Evolutionary conservation across 1,140 invertebrate genomes (phyloP), one percentile per base, ranked within the genome.

Genomic region (Diabrotica undecimpunctata): DNA sequence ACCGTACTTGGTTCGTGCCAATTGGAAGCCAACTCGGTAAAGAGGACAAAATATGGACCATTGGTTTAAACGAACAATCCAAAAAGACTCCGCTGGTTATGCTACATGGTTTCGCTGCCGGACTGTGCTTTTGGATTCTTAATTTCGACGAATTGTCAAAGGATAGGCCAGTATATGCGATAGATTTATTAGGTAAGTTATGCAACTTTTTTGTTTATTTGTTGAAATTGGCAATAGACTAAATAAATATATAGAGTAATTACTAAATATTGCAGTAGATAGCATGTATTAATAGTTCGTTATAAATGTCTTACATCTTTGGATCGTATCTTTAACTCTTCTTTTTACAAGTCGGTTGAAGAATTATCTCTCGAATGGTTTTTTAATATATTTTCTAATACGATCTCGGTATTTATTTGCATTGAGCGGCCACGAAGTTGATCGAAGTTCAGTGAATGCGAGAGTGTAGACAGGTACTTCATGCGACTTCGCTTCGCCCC

Each of bases 91-190:
- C 96, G 0, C 79, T 98, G 35, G 90, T 99, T 38, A 71, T 99
- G 70, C 79, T 99, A 9, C 97, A 99, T 82, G 97, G 97, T 1
- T 88, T 98, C 75, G 96, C 91, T 9, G 88, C 95, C 4, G 96
- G 95, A 6, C 86, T 97, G 52, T 96, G 92, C 2, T 81, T 98
- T 14, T 98, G 96, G 96, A 89, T 90, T 62, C 85, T 93, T 62
- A 99, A 98, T 82, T 81, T 97, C 5, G 93, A 96, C 79, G 79
- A 86, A 1, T 80, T 96, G 9, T 88, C 92, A 4, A 81, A 83
- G 35, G 83, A 88, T 6, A 81, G 96, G 67, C 92, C 94, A 0
- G 90, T 98, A 0, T 96, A 98, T 82, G 95, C 95, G 2, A 90
- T 99, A 72, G 97, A 99, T 81, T 79, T 98, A 65, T 81, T 98